Evolutionary conservation across 2,113 vertebrate genomes (phyloP).

Genomic region (Oreochromis aureus): DNA sequence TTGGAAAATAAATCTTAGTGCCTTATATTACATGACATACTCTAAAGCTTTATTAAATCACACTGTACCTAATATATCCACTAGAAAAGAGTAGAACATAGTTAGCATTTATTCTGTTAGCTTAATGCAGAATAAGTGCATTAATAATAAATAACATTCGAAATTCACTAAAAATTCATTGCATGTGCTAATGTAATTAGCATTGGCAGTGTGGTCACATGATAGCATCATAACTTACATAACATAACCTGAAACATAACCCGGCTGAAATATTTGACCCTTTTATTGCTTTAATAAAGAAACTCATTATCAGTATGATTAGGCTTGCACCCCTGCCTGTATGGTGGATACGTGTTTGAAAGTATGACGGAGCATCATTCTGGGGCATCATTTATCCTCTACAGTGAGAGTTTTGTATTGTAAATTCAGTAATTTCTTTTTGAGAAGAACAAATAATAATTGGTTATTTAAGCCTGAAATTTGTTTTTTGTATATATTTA

Average conservation of each 20-base stretch:
- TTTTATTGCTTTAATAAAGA: neutral
- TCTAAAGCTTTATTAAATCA: rapidly evolving
- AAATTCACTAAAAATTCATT: neutral
- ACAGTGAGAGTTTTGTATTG: rapidly evolving
- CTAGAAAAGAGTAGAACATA: rapidly evolving
- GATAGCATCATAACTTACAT: neutral
- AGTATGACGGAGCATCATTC: neutral
- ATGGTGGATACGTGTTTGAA: rapidly evolving
- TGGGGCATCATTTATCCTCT: neutral
- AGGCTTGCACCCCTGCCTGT: neutral
- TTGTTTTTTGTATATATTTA: neutral
- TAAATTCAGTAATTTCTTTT: rapidly evolving
- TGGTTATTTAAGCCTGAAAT: neutral
- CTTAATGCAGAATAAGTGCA: neutral
- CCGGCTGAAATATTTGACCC: neutral
- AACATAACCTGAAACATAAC: neutral
- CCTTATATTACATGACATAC: neutral
- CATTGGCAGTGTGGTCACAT: neutral
- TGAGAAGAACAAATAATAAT: neutral
- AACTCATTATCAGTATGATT: neutral
- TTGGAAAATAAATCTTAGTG: rapidly evolving
- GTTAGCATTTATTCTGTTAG: neutral
- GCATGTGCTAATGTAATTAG: neutral
- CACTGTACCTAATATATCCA: neutral
- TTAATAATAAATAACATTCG: neutral